phyloP scores from a whole-genome alignment of 1,140 invertebrate genomes.

The Babylonia areolata region DNA sequence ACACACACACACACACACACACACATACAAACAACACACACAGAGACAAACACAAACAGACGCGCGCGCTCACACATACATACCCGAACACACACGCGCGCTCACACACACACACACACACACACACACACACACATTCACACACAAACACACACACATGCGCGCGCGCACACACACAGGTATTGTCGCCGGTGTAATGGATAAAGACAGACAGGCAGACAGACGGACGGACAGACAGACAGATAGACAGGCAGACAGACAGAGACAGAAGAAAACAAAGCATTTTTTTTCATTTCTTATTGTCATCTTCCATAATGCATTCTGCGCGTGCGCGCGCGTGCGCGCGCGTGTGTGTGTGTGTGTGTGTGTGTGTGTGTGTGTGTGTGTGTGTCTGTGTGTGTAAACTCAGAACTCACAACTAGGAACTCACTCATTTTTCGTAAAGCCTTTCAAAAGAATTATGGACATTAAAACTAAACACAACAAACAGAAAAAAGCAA shows the following conservation, averaged over 20 bases:
- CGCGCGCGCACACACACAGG: not conserved
- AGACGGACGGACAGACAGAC: not conserved
- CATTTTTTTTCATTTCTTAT: no score
- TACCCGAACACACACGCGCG: no score
- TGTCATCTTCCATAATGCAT: no score
- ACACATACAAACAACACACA: not conserved
- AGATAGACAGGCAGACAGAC: not conserved
- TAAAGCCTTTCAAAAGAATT: no score
- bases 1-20: slow-evolving; percentile 13
- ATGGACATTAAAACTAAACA: no score
- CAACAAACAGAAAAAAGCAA: no score
- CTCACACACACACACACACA: not conserved
- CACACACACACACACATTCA: slow-evolving; percentile 1
- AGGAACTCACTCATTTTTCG: no score
- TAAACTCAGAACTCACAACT: not conserved
- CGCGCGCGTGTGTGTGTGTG: not conserved
- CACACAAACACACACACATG: not conserved
- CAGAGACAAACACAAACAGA: not conserved
- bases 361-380: not conserved
- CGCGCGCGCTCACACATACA: no score
- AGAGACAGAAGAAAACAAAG: no score
- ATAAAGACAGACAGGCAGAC: not conserved
- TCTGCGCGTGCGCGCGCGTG: no score
- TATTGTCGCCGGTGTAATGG: no score
- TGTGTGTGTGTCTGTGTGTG: not conserved